Base-by-base conservation (phyloP, 2,113 vertebrate species). In the Asarcornis scutulata region DNA sequence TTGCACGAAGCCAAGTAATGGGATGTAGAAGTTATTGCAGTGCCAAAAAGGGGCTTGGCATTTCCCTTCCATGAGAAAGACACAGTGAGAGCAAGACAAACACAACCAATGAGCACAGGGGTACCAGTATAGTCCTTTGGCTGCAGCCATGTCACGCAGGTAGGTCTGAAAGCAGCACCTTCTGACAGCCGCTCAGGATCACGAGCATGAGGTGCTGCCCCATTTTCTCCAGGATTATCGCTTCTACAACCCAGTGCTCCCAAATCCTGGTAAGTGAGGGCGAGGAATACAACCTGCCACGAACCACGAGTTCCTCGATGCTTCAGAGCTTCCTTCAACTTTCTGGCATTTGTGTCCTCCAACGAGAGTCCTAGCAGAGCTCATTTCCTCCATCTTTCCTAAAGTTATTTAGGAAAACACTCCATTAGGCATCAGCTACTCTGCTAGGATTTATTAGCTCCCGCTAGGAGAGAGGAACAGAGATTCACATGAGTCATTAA, bases 401-500 rank as follows among this genome's bases (percentile, higher is more conserved):
- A 17, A 32, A 62, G 74, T n/a, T 91, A 32, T 48, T 48, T 48
- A 48, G 46, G 46, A 48, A 48, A 48, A 48, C 46, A 48, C 46
- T 48, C 46, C 46, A 22, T 85, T 36, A 96, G 94, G 69, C 12
- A 7, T 91, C 78, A 94, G 89, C 93, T 71, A 89, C 56, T 92
- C 92, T 0, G 0, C 67, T 18, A 91, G 83, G 82, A 92, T 95
- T 97, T 97, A 91, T 52, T 93, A 66, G 62, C 78, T 93, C 76
- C 75, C 13, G 13, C 62, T 58, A 76, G 71, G 75, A 88, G 12
- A 66, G 13, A 69, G 62, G 83, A 93, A 60, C 59, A 55, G 9
- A 36, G 59, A 91, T 92, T 95, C 83, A 83, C 62, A 89, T 93
- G 96, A 97, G 69, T 97, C 96, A 96, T 86, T 93, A 75, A 87